Conservation (phyloP, 2,888 invertebrate species). For the Metallyticus violacea region DNA sequence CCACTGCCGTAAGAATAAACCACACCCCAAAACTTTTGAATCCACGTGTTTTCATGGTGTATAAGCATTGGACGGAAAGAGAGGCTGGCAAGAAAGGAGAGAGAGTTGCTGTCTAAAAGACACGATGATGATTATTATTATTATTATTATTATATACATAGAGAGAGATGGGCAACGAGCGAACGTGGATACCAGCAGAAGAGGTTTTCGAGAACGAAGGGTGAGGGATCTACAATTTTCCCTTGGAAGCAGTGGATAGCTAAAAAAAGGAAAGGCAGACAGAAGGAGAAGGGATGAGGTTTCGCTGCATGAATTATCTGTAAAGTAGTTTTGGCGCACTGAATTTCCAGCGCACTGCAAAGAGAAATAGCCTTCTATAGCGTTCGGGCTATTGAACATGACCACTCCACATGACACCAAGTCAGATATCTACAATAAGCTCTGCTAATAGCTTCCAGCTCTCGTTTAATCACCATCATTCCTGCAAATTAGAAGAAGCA, state of each 20-base stretch:
- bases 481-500: background rate
- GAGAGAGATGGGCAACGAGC: background rate
- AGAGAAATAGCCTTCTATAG: conserved; percentile 13
- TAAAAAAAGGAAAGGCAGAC: background rate
- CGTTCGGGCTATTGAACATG: conserved; percentile 9
- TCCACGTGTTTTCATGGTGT: conserved; percentile 29
- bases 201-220: background rate
- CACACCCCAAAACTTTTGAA: conserved; percentile 33
- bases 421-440: background rate
- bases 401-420: background rate
- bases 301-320: conserved; percentile 22
- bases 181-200: background rate
- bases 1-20: conserved; percentile 2
- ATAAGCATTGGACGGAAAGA: background rate
- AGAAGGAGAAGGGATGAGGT: conserved; percentile 11
- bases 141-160: background rate
- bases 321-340: conserved; percentile 25
- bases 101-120: background rate
- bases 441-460: background rate
- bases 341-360: conserved; percentile 19
- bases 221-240: background rate
- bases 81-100: background rate
- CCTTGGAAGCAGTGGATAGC: background rate
- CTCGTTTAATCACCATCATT: background rate
- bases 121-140: background rate